Base-by-base conservation (phyloP, 2,113 vertebrate species). In the Platichthys stellatus region DNA sequence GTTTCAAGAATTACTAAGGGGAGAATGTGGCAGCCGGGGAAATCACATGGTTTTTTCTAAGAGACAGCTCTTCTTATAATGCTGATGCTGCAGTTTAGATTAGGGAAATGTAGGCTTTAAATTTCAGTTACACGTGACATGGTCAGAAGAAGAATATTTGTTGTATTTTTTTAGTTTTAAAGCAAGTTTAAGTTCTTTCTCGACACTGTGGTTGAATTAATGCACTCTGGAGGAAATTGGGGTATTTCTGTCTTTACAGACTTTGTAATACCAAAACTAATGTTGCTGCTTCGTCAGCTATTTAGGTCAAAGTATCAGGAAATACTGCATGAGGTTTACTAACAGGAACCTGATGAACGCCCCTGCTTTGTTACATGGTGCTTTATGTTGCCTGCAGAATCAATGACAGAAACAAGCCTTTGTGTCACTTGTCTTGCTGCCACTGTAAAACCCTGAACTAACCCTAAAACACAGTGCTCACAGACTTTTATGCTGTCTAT, bases 321-420 rank as follows among this genome's bases (percentile, higher is more conserved):
- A 84, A 49, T 68, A 72, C 31, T 43, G 40, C 2, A 61, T 20
- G 13, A 47, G 43, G 35, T 63, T 69, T 47, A 24, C 10, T 11
- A 47, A 85, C 68, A 77, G 71, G 80, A 89, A 88, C 59, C 62
- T 71, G 54, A 77, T 72, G 51, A 79, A 62, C 74, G 13, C 14
- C 11, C 45, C 40, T 49, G 18, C 47, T 75, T 47, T 73, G 21
- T 70, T 28, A 60, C 31, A 53, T 17, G 10, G 68, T 60, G 26
- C 5, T 70, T 81, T 13, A 40, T 62, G 59, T 72, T 69, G 35
- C n/a, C 17, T 72, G 15, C 11, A 28, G n/a, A 17, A 63, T 61
- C 2, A 65, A 35, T 79, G 23, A 31, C 45, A 7, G 6, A 6
- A 74, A 63, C 2, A 43, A 56, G 18, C 7, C 47, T 63, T 60